Evolutionary conservation across 1,140 invertebrate genomes (phyloP), one percentile per base, ranked within the genome.

Genomic region (Heliconius himera): DNA sequence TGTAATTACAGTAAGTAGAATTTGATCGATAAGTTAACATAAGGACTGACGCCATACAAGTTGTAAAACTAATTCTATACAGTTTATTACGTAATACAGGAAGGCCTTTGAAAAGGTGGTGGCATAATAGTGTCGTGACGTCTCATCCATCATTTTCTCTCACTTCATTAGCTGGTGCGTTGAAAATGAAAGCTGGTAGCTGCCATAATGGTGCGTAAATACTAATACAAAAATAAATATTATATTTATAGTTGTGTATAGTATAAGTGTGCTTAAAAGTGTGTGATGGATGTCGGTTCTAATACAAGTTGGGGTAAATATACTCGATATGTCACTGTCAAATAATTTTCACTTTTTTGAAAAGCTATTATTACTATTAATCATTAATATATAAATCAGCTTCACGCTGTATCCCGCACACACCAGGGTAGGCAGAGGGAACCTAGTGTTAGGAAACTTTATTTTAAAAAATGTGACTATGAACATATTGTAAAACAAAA

Each of bases 111-210:
- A 76, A 76, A 70, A 36, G 60, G 29, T 70, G 36, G 22, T 16
- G 26, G 20, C 51, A n/a, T 70, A 70, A 76, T 70, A 76, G 36
- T 76, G 54, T 36, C 54, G 29, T 77, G 75, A 71, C 71, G 54
- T 80, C 82, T 84, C 90, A 91, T 91, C 88, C 85, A 90, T 92
- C 90, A 92, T 90, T 86, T 84, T 81, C 87, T 90, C 86, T 89
- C 90, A 89, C 85, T 89, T 92, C 90, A 91, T 89, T 92, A 76
- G 74, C 16, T 46, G 22, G 26, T 76, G 74, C 60, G 56, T 76
- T 49, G 20, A 36, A 70, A 76, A 76, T 29, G 74, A 29, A 70
- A 46, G 56, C n/a, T 76, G 60, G 38, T 66, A 8, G 22, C 22
- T 29, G 13, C 60, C 22, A 66, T 66, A 29, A 22, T 66, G 26